phyloP scores from a whole-genome alignment of 1,140 invertebrate species.

The Calosoma granatense region DNA sequence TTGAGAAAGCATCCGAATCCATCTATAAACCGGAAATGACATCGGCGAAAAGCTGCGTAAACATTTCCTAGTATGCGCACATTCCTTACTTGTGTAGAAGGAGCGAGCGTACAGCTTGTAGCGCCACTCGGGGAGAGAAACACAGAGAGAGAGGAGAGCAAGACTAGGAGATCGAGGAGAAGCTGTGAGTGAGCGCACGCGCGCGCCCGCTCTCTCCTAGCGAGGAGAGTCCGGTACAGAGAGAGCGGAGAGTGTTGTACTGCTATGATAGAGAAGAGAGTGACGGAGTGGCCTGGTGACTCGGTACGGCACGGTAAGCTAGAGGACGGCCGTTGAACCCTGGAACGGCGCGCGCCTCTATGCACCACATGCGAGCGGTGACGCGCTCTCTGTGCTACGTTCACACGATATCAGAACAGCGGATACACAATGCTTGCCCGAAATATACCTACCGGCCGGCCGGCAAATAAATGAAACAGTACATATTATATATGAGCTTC shows the following conservation, averaged over 20 bases:
- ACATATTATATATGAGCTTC: too few species aligned
- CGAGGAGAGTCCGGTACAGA: neutral
- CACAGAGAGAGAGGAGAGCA: too few species aligned
- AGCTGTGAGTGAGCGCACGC: too few species aligned
- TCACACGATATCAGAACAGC: neutral
- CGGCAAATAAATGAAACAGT: too few species aligned
- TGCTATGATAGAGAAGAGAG: neutral
- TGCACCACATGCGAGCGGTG: neutral
- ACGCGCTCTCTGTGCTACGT: neutral
- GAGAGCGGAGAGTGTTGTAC: neutral
- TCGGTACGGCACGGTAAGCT: neutral
- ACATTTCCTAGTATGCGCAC: neutral
- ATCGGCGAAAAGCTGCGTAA: neutral
- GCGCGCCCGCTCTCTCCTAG: neutral
- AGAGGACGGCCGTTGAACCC: slow-evolving; percentile 6
- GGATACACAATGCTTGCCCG: neutral
- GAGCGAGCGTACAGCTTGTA: too few species aligned
- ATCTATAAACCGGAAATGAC: neutral
- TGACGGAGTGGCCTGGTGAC: neutral
- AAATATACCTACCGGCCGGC: neutral
- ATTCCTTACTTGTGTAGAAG: neutral
- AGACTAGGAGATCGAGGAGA: too few species aligned
- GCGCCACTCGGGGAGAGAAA: too few species aligned
- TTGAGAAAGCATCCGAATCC: neutral
- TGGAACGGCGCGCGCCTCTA: neutral